Base-by-base conservation (phyloP, 2,888 invertebrate genomes). In the Caenorhabditis afra region DNA sequence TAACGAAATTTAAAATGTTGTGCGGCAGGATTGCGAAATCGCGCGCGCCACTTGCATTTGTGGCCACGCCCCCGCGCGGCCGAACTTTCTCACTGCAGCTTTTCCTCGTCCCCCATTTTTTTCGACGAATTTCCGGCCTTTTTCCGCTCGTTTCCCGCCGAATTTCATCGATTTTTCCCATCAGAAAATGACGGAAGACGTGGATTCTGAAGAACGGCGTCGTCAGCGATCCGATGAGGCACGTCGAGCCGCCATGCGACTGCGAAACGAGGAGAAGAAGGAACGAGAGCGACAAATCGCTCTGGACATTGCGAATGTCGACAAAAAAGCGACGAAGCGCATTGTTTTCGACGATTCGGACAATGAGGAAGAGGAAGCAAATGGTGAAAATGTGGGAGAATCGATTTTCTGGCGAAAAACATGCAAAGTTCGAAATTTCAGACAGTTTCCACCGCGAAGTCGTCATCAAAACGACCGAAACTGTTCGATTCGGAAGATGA, bases 271-370 rank as follows among this genome's bases (percentile, higher is more conserved):
- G 16, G 57, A 64, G 29, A 41, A 79, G 23, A 79, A 67, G 57
- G 70, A 77, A 37, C 18, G 62, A 53, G 71, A 81, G 22, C 73
- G 68, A 39, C 68, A 71, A 45, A 76, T 76, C 37, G 71, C 71
- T 1, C 47, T 29, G 8, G 73, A 77, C 58, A 73, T 75, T 58
- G 66, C 73, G 7, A 74, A 62, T 57, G 73, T 70, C 5, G 79
- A 79, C 45, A 80, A 77, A 41, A 77, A 75, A 55, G 65, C 59
- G n/a, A 73, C 58, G 20, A 86, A 84, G 37, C 68, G 79, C 12
- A 82, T 80, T 37, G 78, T 84, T 16, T 85, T 86, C 55, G 67
- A 71, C 3, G 81, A 86, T 75, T 78, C 78, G 7, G 83, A 82
- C 52, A 70, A 76, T 7, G 83, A 82, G 0, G 77, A 79, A 11